Evolutionary conservation across 2,113 vertebrate species (phyloP), one percentile per base, ranked within the genome.

Genomic region (Terrapene triunguis): DNA sequence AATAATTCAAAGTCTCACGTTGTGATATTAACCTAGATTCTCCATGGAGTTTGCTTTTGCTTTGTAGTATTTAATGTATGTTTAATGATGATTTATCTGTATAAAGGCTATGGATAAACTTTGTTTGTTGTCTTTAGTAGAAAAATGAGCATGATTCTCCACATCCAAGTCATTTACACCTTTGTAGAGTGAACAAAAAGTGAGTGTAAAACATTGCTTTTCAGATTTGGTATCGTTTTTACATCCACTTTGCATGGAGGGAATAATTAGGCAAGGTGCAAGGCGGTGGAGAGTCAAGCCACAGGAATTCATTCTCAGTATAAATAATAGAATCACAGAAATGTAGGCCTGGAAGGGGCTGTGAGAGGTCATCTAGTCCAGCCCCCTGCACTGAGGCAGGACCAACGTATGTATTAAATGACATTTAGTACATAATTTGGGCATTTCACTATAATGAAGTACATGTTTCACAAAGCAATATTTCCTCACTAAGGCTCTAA

Each of bases 401-500:
- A 69, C 35, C 17, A 38, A 38, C 10, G 35, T 93, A 69, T 91
- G 80, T 83, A 57, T 87, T 0, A 1, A 74, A 69, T 82, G 50
- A 44, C 5, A 25, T 76, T 44, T 44, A 76, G 42, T 0, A 0
- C 79, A 82, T 48, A 82, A 27, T 54, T 95, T 93, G 85, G 83
- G 57, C 93, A 74, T 88, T 81, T 42, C 13, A 12, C n/a, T 88
- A 88, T 79, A 94, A 81, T 59, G 74, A 74, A 0, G 3, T 55
- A 53, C 0, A 69, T n/a, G 0, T 79, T 95, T 94, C 50, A 72
- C 0, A 0, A 85, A 89, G 83, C 2, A 1, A 44, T 78, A 3
- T 92, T 97, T 97, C 92, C 57, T 96, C 83, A 74, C 48, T 57
- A 65, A 65, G 6, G 62, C 32, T 65, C 62, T 32, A 65, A 32